phyloP scores from a whole-genome alignment of 2,888 invertebrate species.

The Torymus aiolomorphi region DNA sequence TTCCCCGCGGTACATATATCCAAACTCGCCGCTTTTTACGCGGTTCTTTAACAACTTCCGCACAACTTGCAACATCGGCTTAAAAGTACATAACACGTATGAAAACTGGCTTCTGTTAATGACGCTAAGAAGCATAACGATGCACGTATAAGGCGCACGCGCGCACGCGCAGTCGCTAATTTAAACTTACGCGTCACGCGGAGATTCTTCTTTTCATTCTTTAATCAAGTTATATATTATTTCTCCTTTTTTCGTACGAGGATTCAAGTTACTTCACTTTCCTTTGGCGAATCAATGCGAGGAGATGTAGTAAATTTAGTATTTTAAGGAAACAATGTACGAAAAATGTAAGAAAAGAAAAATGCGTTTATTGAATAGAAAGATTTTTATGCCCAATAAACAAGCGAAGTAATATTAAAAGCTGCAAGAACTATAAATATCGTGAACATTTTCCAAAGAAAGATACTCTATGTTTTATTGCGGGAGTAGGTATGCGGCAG shows the following conservation, averaged over 20 bases:
- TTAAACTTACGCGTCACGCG: constrained; percentile 10
- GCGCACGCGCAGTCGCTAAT: constrained; percentile 11
- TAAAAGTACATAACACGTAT: constrained; percentile 41
- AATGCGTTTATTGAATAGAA: not conserved
- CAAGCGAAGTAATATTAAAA: constrained; percentile 11
- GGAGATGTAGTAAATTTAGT: too few species aligned
- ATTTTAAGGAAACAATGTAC: too few species aligned
- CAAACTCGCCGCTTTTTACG: constrained; percentile 32
- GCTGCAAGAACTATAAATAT: not conserved
- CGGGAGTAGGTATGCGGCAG: constrained; percentile 27
- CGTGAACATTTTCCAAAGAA: constrained; percentile 12
- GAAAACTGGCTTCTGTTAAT: constrained; percentile 55
- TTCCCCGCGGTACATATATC: not conserved
- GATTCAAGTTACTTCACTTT: too few species aligned
- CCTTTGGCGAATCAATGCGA: too few species aligned
- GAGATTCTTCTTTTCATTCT: not conserved
- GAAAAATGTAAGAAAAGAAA: not conserved
- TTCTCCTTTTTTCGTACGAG: too few species aligned
- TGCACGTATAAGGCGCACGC: constrained; percentile 15
- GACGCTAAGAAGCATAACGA: constrained; percentile 39
- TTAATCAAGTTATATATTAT: too few species aligned
- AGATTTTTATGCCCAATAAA: not conserved
- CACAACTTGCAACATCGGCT: constrained; percentile 42
- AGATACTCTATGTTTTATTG: constrained; percentile 27
- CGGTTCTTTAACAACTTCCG: constrained; percentile 43